phyloP scores from a whole-genome alignment of 2,113 vertebrate species.

The Eulemur macaco region DNA sequence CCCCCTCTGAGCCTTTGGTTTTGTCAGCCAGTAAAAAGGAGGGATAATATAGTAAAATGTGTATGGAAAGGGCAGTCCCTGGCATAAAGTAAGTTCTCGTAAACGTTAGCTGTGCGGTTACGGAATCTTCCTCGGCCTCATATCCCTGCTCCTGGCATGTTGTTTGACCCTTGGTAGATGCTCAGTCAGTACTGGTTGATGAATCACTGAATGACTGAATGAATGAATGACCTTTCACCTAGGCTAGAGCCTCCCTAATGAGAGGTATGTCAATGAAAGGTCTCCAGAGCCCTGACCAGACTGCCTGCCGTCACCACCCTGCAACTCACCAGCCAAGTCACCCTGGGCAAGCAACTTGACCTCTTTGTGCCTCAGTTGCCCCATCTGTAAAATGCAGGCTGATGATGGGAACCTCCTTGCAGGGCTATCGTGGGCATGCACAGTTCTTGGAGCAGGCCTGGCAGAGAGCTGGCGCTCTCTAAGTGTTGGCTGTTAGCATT shows the following conservation, averaged over 20 bases:
- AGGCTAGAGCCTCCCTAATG: not conserved
- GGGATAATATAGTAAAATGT: not conserved
- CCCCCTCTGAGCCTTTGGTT: not conserved
- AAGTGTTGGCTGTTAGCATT: not conserved
- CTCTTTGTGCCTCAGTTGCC: not conserved
- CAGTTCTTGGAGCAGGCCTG: not conserved
- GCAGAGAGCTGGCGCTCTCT: accelerated
- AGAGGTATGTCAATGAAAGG: not conserved
- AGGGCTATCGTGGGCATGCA: accelerated
- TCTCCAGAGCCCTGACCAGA: not conserved
- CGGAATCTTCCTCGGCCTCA: not conserved
- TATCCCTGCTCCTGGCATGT: too few relatives aligned
- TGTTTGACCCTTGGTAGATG: not conserved
- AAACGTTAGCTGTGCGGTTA: not conserved
- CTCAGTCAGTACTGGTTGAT: not conserved
- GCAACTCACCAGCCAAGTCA: not conserved
- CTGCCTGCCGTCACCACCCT: not conserved
- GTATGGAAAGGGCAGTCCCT: not conserved
- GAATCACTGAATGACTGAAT: not conserved
- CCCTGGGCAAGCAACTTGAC: not conserved
- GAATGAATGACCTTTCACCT: not conserved
- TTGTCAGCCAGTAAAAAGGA: not conserved
- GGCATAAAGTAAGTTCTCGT: not conserved
- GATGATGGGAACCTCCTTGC: not conserved
- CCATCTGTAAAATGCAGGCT: not conserved